phyloP scores from a whole-genome alignment of 1,140 invertebrate genomes.

The Achroia grisella region DNA sequence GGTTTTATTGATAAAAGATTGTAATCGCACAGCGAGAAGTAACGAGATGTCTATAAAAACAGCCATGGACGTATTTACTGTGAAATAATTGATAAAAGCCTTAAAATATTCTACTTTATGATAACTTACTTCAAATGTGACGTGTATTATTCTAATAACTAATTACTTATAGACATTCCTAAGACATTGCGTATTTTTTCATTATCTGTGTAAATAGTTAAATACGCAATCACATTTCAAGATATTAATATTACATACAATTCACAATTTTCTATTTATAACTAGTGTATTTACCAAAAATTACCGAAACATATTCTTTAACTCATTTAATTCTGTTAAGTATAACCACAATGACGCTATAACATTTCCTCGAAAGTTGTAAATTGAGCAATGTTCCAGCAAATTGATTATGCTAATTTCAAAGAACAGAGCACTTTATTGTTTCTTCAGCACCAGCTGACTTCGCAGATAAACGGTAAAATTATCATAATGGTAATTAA shows the following conservation, averaged over 20 bases:
- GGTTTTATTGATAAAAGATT: constrained; percentile 22
- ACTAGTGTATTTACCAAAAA: neutral
- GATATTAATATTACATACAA: too few relatives aligned
- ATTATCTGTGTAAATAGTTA: too few relatives aligned
- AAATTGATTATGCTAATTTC: constrained; percentile 53
- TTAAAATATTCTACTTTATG: too few relatives aligned
- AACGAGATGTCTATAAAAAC: constrained; percentile 28
- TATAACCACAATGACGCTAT: neutral
- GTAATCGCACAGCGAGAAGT: constrained; percentile 24
- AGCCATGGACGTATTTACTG: constrained; percentile 8
- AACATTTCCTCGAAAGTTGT: constrained; percentile 24
- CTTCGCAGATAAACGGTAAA: constrained; percentile 7
- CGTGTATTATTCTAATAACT: too few relatives aligned
- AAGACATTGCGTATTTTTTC: constrained; percentile 7
- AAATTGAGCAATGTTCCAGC: constrained; percentile 39
- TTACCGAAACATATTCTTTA: too few relatives aligned
- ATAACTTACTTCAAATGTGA: neutral
- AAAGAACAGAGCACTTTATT: constrained; percentile 40
- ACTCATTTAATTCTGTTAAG: neutral
- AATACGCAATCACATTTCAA: too few relatives aligned
- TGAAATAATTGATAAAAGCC: neutral
- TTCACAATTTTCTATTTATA: too few relatives aligned
- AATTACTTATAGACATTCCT: too few relatives aligned
- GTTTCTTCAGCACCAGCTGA: constrained; percentile 15
- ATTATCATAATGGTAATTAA: constrained; percentile 16